Percentiles rank a stretch among this genome's conserved stretches.
These are phyloP conservation scores for Brachylomia viminalis DNA, from an alignment of 2,888 invertebrate species.

Conservation along the genomic window DNA sequence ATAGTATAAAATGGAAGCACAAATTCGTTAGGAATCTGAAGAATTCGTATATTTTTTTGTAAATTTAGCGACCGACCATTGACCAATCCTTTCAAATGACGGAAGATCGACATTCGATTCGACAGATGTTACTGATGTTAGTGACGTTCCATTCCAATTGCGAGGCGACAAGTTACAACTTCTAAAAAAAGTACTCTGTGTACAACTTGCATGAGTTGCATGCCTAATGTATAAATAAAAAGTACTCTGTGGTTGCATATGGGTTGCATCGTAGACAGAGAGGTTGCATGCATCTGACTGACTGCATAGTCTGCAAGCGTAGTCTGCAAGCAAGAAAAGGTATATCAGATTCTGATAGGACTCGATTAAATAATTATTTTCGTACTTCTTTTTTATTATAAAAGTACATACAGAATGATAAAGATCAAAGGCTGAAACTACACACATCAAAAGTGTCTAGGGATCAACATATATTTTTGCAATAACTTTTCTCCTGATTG, in stretches of 20 bases:
- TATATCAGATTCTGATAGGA: background rate
- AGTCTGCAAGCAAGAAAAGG: background rate
- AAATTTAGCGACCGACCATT: slow-evolving; percentile 54
- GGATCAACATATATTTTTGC: no score
- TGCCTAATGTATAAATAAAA: no score
- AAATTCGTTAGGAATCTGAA: slow-evolving; percentile 27
- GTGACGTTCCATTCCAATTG: slow-evolving; percentile 31
- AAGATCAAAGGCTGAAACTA: background rate
- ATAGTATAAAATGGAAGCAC: slow-evolving; percentile 35
- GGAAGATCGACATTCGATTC: slow-evolving; percentile 57
- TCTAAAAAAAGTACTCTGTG: no score
- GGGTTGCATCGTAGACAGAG: no score
- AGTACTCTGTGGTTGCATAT: no score
- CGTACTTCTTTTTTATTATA: background rate
- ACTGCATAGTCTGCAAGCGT: no score
- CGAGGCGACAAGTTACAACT: background rate
- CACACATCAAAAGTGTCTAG: no score
- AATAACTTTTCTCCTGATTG: no score
- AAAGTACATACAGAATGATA: no score
- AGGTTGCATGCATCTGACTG: background rate
- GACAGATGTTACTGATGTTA: no score
- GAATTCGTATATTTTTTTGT: slow-evolving; percentile 43
- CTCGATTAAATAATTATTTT: background rate
- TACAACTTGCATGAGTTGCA: background rate
- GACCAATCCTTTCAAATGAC: slow-evolving; percentile 62